A percentile compares a stretch with the other conserved stretches of the same genome.
Evolutionary conservation across 2,113 vertebrate genomes (phyloP).

Genomic region (Bufo bufo): DNA sequence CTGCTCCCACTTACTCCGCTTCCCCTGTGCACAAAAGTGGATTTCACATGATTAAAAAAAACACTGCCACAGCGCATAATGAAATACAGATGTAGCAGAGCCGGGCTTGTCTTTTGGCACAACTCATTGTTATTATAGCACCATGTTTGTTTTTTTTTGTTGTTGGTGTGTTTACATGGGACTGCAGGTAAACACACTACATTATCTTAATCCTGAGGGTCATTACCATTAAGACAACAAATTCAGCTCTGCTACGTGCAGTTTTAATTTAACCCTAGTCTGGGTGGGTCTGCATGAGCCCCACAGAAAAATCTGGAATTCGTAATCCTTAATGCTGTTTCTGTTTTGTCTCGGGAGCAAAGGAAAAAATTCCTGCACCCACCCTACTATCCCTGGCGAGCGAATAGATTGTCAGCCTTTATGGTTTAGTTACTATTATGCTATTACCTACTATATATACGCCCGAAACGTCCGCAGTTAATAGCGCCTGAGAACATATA

Average conservation of each 20-base stretch:
- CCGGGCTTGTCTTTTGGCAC: background rate
- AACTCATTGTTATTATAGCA: background rate
- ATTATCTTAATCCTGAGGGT: background rate
- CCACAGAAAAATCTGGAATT: slow-evolving; percentile 45
- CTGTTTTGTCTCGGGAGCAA: background rate
- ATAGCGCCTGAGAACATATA: no score
- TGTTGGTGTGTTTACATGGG: background rate
- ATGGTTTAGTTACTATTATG: background rate
- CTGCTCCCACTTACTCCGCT: background rate
- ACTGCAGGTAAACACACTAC: background rate
- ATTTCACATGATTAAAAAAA: background rate
- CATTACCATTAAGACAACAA: background rate
- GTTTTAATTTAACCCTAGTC: background rate
- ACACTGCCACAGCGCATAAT: background rate
- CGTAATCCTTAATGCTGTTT: background rate
- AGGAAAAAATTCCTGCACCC: background rate
- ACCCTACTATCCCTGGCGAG: background rate
- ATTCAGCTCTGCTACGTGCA: background rate
- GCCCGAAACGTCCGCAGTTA: no score
- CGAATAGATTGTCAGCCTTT: slow-evolving; percentile 32
- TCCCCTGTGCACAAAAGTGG: background rate
- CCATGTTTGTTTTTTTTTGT: background rate
- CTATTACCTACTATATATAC: no score
- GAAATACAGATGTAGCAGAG: background rate
- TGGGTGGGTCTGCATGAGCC: slow-evolving; percentile 19